These are phyloP conservation scores for Eupsilia transversa DNA, from an alignment of 2,888 invertebrate species.

Conservation along the genomic window DNA sequence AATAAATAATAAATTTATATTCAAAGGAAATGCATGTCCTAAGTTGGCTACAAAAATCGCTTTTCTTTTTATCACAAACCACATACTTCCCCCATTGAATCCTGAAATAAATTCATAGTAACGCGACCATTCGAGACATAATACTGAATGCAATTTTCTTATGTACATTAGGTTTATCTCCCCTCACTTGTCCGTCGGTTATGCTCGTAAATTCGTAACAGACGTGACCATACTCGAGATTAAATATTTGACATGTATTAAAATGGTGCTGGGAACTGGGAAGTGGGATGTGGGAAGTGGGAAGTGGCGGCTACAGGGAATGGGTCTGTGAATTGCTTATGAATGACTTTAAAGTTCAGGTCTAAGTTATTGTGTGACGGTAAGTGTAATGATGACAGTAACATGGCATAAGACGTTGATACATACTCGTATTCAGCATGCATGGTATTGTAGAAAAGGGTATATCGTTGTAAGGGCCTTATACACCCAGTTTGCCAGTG, in stretches of 20 bases:
- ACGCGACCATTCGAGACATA: constrained; percentile 29
- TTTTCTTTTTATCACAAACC: constrained; percentile 17
- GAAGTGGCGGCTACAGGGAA: not conserved
- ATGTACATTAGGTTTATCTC: constrained; percentile 66
- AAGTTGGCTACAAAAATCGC: constrained; percentile 11
- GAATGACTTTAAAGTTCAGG: constrained; percentile 45
- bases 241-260: constrained; percentile 66
- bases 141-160: constrained; percentile 65
- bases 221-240: constrained; percentile 62
- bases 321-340: constrained; percentile 36
- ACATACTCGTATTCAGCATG: not conserved
- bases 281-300: not conserved
- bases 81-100: constrained; percentile 27
- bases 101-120: constrained; percentile 53
- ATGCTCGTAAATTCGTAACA: constrained; percentile 67
- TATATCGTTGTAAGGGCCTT: too few species aligned
- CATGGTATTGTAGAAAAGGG: not conserved
- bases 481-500: not conserved
- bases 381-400: constrained; percentile 25
- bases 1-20: not conserved
- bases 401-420: constrained; percentile 7
- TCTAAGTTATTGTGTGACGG: constrained; percentile 34
- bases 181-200: constrained; percentile 63
- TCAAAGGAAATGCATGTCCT: not conserved
- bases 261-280: constrained; percentile 37